phyloP scores from a whole-genome alignment of 2,113 vertebrate genomes.

The Numida meleagris region DNA sequence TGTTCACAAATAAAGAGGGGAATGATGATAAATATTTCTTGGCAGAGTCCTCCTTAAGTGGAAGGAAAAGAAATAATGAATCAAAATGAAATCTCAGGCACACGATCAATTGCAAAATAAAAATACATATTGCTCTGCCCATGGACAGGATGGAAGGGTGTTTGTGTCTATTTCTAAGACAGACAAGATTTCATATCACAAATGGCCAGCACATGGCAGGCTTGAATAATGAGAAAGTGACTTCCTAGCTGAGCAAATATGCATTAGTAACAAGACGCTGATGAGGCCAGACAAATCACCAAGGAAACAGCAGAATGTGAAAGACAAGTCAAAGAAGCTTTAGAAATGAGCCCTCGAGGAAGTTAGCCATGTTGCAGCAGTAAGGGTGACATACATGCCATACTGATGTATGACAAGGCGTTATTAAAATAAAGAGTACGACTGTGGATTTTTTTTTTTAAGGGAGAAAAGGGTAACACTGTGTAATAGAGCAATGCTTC shows the following conservation, averaged over 20 bases:
- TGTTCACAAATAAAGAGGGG: not conserved
- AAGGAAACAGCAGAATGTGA: slow-evolving; percentile 41
- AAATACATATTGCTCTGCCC: not conserved
- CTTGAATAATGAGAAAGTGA: slow-evolving; percentile 60
- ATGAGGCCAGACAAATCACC: slow-evolving; percentile 56
- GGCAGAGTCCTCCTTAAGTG: not conserved
- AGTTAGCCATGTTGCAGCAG: slow-evolving; percentile 24
- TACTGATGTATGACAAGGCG: not conserved
- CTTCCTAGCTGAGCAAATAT: slow-evolving; percentile 60
- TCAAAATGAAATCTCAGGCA: not conserved
- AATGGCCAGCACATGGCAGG: slow-evolving; percentile 59
- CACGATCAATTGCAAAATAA: not conserved
- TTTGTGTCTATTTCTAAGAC: not conserved
- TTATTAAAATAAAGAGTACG: not conserved
- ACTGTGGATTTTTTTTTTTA: not conserved
- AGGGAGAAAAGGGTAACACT: not conserved
- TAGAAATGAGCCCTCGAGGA: slow-evolving; percentile 34
- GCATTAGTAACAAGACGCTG: slow-evolving; percentile 58
- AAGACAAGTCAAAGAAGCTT: slow-evolving; percentile 22
- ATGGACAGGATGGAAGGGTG: not conserved
- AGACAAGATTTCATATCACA: slow-evolving; percentile 49
- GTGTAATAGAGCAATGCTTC: not conserved
- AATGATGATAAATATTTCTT: not conserved
- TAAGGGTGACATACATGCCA: not conserved
- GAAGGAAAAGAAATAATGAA: slow-evolving; percentile 13